These are phyloP conservation scores for Arrhamphus sclerolepis DNA, from an alignment of 2,797 vertebrate species.

Conservation along the genomic window DNA sequence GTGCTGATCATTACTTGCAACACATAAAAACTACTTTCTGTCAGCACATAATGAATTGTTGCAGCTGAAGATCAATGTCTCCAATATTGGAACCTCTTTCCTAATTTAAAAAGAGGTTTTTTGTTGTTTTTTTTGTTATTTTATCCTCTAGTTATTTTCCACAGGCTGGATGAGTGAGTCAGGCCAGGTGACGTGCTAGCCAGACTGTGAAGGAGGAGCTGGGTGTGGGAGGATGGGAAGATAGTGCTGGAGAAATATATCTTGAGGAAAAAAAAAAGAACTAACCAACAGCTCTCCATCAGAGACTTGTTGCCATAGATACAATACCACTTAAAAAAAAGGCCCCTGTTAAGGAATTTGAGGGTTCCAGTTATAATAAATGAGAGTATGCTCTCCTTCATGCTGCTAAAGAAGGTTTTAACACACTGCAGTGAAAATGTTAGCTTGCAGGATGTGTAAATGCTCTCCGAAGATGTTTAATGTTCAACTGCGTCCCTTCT, in stretches of 20 bases:
- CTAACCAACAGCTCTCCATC: slow-evolving; percentile 53
- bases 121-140: slow-evolving; percentile 2
- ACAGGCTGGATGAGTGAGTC: slow-evolving; percentile 70
- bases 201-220: slow-evolving; percentile 65
- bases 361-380: slow-evolving; percentile 10
- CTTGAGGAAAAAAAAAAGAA: slow-evolving; percentile 45
- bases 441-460: slow-evolving; percentile 16
- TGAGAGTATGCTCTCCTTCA: slow-evolving; percentile 1
- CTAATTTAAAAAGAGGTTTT: slow-evolving; percentile 3
- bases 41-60: neutral
- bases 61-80: slow-evolving; percentile 1
- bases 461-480: slow-evolving; percentile 13
- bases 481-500: slow-evolving; percentile 12
- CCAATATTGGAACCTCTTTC: neutral
- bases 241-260: slow-evolving; percentile 58
- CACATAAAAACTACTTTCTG: slow-evolving; percentile 11
- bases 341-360: slow-evolving; percentile 25
- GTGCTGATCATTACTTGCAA: slow-evolving; percentile 26
- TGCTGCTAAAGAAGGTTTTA: neutral
- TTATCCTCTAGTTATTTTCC: slow-evolving; percentile 64
- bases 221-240: slow-evolving; percentile 69
- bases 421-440: slow-evolving; percentile 8
- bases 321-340: slow-evolving; percentile 59
- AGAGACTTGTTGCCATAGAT: slow-evolving; percentile 72
- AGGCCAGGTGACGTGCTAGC: slow-evolving; percentile 67